A percentile compares a stretch with the other conserved stretches of the same genome.
Conservation (phyloP, 2,888 invertebrate genomes). For the Gymnosoma rotundatum region DNA sequence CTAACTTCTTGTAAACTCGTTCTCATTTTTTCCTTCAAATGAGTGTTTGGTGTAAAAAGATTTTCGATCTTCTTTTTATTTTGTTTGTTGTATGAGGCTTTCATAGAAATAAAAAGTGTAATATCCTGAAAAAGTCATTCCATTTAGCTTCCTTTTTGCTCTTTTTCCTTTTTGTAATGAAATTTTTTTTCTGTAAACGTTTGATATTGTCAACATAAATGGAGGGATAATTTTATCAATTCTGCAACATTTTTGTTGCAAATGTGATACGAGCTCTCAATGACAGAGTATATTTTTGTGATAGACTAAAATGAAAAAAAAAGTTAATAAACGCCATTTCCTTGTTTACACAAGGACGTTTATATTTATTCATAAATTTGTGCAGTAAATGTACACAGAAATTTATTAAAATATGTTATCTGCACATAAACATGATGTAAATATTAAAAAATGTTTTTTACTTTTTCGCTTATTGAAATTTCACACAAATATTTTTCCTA, state of each 20-base stretch:
- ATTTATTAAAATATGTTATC: not conserved
- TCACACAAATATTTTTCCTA: too few species aligned
- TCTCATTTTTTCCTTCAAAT: not conserved
- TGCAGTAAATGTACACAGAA: not conserved
- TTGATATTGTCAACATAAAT: not conserved
- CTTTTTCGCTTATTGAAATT: too few species aligned
- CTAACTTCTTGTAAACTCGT: not conserved
- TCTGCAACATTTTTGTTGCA: conserved; percentile 21
- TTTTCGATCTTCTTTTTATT: not conserved
- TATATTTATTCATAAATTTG: not conserved
- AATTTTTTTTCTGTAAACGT: conserved; percentile 4
- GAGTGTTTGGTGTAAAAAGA: not conserved
- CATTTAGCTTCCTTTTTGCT: conserved; percentile 9
- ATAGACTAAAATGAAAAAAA: not conserved
- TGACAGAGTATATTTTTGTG: not conserved
- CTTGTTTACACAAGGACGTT: not conserved
- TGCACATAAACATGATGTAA: conserved; percentile 4
- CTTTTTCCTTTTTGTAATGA: conserved; percentile 9
- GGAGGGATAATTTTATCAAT: conserved; percentile 44
- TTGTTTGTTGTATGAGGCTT: not conserved
- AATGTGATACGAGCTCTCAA: not conserved
- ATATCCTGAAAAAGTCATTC: conserved; percentile 57
- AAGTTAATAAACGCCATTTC: conserved; percentile 27
- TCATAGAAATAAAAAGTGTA: conserved; percentile 31
- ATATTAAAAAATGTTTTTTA: not conserved